phyloP scores from a whole-genome alignment of 2,888 invertebrate species.

The Pachycephus smyrnensis region DNA sequence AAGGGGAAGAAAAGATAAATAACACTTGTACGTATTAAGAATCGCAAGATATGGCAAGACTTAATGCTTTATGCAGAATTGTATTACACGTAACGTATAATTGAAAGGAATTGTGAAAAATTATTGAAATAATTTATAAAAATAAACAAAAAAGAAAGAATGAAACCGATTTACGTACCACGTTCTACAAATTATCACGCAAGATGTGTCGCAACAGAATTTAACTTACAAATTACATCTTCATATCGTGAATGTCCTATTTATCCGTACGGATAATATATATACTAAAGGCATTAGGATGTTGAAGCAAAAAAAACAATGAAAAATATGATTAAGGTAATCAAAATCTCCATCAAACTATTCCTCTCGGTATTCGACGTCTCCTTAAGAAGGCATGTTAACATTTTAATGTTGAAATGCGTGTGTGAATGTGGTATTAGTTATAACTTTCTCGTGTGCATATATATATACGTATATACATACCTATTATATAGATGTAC shows the following conservation, averaged over 20 bases:
- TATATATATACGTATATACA: conserved; percentile 13
- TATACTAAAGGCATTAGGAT: conserved; percentile 1
- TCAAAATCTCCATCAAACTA: background rate
- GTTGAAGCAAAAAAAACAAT: background rate
- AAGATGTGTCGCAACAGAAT: conserved; percentile 16
- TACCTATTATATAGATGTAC: background rate
- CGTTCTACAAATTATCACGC: conserved; percentile 8
- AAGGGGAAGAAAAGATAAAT: conserved; percentile 5
- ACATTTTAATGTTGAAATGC: conserved; percentile 21
- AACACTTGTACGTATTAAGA: background rate
- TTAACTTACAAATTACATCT: conserved; percentile 16
- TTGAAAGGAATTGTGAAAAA: conserved; percentile 2
- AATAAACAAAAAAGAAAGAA: conserved; percentile 12
- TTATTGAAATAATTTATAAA: conserved; percentile 12
- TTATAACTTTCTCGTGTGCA: conserved; percentile 2
- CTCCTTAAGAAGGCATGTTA: conserved; percentile 13
- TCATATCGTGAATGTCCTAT: conserved; percentile 12
- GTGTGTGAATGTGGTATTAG: conserved; percentile 22
- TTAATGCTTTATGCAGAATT: conserved; percentile 13
- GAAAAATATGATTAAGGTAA: background rate
- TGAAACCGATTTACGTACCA: background rate
- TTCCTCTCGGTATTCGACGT: conserved; percentile 16
- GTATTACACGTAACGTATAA: background rate
- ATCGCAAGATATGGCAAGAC: conserved; percentile 7
- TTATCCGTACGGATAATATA: conserved; percentile 19